phyloP scores from a whole-genome alignment of 2,113 vertebrate genomes.

The Ophthalmolycus amberensis region DNA sequence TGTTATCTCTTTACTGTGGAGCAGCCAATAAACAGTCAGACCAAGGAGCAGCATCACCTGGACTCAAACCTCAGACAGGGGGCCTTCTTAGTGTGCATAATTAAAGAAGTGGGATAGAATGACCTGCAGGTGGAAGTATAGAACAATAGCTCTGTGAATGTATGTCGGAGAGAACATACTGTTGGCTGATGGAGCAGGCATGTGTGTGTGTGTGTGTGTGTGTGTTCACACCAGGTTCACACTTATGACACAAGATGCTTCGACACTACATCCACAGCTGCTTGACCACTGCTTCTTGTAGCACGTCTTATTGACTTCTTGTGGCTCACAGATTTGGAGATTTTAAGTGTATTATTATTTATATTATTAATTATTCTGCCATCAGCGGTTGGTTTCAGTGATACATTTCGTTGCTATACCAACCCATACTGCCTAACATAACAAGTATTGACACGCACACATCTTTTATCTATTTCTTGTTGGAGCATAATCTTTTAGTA shows the following conservation, averaged over 20 bases:
- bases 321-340: neutral
- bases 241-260: neutral
- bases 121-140: conserved; percentile 75
- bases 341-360: neutral
- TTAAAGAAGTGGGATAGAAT: conserved; percentile 80
- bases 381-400: neutral
- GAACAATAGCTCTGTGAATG: conserved; percentile 54
- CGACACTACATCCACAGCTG: neutral
- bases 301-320: neutral
- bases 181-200: neutral
- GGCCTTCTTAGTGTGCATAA: conserved; percentile 81
- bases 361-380: neutral
- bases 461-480: neutral
- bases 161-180: conserved; percentile 55
- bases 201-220: neutral
- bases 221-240: neutral
- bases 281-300: neutral
- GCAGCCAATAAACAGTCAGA: conserved; percentile 56
- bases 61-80: conserved; percentile 75
- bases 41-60: conserved; percentile 69
- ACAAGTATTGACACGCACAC: neutral
- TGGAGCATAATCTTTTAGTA: no score
- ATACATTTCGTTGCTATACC: neutral
- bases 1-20: conserved; percentile 36
- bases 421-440: neutral